Evolutionary conservation across 2,113 vertebrate genomes (phyloP).

Genomic region (Oxyura jamaicensis): DNA sequence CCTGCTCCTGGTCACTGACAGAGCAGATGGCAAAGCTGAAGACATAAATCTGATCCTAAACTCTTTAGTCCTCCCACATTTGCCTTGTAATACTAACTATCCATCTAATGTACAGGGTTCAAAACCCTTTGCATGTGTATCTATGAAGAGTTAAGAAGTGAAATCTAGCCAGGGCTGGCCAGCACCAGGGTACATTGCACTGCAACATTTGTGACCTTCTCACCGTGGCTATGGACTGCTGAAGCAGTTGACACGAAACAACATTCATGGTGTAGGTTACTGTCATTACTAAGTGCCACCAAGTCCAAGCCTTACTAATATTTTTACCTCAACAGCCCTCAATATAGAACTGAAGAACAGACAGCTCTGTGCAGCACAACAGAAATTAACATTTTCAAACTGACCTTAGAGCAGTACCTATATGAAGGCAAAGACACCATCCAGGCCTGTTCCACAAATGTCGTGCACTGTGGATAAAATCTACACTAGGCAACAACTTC

Average conservation of each 20-base stretch:
- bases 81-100: neutral
- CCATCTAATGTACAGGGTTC: neutral
- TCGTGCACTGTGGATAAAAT: neutral
- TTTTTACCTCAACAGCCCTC: neutral
- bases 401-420: neutral
- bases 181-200: neutral
- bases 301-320: neutral
- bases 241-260: neutral
- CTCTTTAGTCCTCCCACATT: neutral
- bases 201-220: neutral
- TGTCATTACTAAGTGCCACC: neutral
- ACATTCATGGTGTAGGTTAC: neutral
- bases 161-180: neutral
- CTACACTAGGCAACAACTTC: rapidly evolving
- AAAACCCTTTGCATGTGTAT: neutral
- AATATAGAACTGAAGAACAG: neutral
- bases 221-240: rapidly evolving
- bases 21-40: neutral
- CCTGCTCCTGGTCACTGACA: neutral
- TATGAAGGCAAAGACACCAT: neutral
- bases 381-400: neutral
- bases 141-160: neutral
- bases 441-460: neutral
- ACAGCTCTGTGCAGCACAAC: neutral
- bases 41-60: neutral